Base-by-base conservation (phyloP, 2,113 vertebrate species). In the Thomomys bottae region DNA sequence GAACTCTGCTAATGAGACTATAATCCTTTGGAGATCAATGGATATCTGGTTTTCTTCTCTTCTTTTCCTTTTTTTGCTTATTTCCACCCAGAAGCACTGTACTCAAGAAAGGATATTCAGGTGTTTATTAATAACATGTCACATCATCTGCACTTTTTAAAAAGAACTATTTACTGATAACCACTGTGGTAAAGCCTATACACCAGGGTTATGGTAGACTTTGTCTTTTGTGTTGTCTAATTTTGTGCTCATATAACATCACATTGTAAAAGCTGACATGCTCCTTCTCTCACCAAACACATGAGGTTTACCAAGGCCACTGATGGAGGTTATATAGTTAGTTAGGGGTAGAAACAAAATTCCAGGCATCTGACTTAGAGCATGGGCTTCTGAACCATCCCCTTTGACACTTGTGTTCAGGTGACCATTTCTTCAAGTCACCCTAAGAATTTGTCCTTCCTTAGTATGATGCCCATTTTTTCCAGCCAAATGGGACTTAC, bases 51-150 rank as follows among this genome's bases (percentile, higher is more conserved):
- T 87, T 40, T 57, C 63, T 3, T 42, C 24, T 67, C 20, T 40
- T 86, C 61, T 42, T 82, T 88, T 68, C 30, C 38, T 40, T 86
- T 49, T 42, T 82, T 88, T 68, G 24, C 38, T 70, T 87, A 28
- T 63, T 34, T 9, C 36, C 20, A 77, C 30, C 17, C 32, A 17
- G 42, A 75, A 30, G 14, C 4, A 54, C 38, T 11, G 20, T 28
- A n/a, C 24, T 59, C 88, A 26, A 73, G 23, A 77, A 38, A 40
- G 10, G 11, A 36, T 45, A 21, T 5, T 64, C 21, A 38, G 11
- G 8, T 15, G 24, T 79, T 42, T 34, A 32, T 42, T 72, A 61
- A 57, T 40, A 61, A 34, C 57, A 54, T 84, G 64, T 92, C 67
- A 61, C 34, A 70, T 81, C 20, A 26, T 3, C 4, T 72, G 15